phyloP scores from a whole-genome alignment of 2,797 vertebrate species.

The Echiichthys vipera region DNA sequence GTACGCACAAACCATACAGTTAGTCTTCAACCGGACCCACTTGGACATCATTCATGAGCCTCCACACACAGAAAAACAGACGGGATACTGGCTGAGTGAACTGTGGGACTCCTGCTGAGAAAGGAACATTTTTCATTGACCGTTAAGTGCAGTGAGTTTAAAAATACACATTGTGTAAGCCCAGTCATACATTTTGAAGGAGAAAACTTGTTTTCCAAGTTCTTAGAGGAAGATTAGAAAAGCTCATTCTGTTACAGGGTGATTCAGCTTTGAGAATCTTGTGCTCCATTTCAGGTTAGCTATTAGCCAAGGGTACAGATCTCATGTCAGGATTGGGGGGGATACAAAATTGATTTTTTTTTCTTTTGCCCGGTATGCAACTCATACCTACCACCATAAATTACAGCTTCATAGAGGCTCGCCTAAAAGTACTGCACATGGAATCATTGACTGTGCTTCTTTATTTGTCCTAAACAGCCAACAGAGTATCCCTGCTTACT shows the following conservation, averaged over 20 bases:
- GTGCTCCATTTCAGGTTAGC: not conserved
- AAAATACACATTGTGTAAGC: constrained; percentile 11
- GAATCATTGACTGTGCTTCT: too few relatives aligned
- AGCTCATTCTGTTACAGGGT: not conserved
- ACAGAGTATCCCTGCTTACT: too few relatives aligned
- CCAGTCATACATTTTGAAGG: not conserved
- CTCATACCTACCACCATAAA: too few relatives aligned
- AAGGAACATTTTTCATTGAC: not conserved
- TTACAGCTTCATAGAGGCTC: too few relatives aligned
- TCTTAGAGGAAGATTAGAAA: not conserved
- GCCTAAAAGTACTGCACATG: too few relatives aligned
- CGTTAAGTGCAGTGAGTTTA: not conserved
- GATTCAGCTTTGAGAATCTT: not conserved
- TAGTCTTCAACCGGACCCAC: not conserved
- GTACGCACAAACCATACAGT: constrained; percentile 2
- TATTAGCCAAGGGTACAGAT: too few relatives aligned
- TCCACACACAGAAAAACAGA: not conserved
- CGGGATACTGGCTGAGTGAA: not conserved
- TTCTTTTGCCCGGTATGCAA: too few relatives aligned
- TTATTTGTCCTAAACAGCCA: too few relatives aligned
- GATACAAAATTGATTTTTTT: too few relatives aligned
- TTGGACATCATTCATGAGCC: not conserved
- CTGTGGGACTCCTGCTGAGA: not conserved
- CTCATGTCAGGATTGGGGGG: too few relatives aligned
- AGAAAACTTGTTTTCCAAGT: constrained; percentile 10